Conservation (phyloP, 2,888 invertebrate species). For the Phyto melanocephala region DNA sequence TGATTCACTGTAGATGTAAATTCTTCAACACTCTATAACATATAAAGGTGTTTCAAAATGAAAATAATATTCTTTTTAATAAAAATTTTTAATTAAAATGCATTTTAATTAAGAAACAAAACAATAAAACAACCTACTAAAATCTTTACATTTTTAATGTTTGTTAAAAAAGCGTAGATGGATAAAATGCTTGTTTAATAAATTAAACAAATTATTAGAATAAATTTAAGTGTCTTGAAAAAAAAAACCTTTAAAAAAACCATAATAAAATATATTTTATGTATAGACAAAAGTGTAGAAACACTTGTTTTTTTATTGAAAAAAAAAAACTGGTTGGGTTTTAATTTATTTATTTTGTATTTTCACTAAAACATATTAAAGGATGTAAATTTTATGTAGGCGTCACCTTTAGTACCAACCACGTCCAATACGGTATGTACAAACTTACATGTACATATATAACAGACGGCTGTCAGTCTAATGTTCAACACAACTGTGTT, state of each 20-base stretch:
- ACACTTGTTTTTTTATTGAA: constrained; percentile 38
- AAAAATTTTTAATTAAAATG: constrained; percentile 31
- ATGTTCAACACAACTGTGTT: constrained; percentile 33
- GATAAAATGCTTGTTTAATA: constrained; percentile 62
- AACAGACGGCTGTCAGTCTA: constrained; percentile 40
- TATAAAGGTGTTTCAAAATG: not conserved
- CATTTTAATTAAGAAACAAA: constrained; percentile 1
- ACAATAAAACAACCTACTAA: not conserved
- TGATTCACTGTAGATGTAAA: not conserved
- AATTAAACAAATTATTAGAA: constrained; percentile 34
- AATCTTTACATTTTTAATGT: constrained; percentile 35
- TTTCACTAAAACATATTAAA: constrained; percentile 34
- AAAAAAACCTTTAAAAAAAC: not conserved
- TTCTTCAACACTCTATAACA: too few relatives aligned
- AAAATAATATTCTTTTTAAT: constrained; percentile 2
- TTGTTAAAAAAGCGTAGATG: constrained; percentile 35
- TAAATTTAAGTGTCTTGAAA: not conserved
- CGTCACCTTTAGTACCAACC: constrained; percentile 38
- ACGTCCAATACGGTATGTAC: too few relatives aligned
- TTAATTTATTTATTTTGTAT: not conserved
- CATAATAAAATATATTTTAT: not conserved
- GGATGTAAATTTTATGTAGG: constrained; percentile 61
- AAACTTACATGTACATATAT: not conserved
- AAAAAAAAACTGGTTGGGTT: constrained; percentile 47
- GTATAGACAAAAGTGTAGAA: constrained; percentile 21